phyloP scores from a whole-genome alignment of 1,140 invertebrate genomes.

The Drosophila sp. region DNA sequence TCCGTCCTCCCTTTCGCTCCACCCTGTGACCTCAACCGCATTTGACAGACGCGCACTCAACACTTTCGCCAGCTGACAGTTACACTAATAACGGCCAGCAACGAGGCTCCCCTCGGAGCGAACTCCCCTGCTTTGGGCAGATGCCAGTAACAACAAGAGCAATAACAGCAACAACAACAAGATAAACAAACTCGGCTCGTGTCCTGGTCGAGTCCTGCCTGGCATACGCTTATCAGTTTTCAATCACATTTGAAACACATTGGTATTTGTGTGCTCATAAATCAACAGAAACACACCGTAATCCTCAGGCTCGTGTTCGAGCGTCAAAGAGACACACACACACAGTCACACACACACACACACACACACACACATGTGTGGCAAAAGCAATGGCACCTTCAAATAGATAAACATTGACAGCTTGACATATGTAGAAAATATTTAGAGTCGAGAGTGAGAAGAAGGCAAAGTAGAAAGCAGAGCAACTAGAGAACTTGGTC shows the following conservation, averaged over 20 bases:
- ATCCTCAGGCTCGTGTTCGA: conserved; percentile 54
- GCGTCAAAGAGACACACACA: conserved; percentile 30
- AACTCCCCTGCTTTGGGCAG: neutral
- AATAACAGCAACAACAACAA: neutral
- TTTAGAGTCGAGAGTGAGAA: conserved; percentile 23
- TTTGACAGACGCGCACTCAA: conserved; percentile 79
- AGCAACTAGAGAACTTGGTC: neutral
- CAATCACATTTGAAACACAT: conserved; percentile 77
- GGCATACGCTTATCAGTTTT: conserved; percentile 75
- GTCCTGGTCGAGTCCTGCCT: conserved; percentile 26
- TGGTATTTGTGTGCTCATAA: conserved; percentile 74
- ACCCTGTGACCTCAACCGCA: conserved; percentile 50
- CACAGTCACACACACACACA: conserved; percentile 7
- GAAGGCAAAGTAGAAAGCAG: neutral
- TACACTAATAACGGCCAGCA: conserved; percentile 70
- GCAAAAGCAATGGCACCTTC: conserved; percentile 54
- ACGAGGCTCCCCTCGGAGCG: neutral
- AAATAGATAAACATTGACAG: conserved; percentile 81
- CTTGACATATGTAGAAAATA: conserved; percentile 76
- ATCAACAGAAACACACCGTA: conserved; percentile 70
- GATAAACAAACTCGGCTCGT: conserved; percentile 38
- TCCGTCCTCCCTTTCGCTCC: neutral
- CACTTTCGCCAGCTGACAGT: conserved; percentile 76
- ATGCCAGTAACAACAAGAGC: conserved; percentile 28
- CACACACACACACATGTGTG: conserved; percentile 2